Evolutionary conservation across 2,888 invertebrate genomes (phyloP).

Genomic region (Ornithoptera alexandrae): DNA sequence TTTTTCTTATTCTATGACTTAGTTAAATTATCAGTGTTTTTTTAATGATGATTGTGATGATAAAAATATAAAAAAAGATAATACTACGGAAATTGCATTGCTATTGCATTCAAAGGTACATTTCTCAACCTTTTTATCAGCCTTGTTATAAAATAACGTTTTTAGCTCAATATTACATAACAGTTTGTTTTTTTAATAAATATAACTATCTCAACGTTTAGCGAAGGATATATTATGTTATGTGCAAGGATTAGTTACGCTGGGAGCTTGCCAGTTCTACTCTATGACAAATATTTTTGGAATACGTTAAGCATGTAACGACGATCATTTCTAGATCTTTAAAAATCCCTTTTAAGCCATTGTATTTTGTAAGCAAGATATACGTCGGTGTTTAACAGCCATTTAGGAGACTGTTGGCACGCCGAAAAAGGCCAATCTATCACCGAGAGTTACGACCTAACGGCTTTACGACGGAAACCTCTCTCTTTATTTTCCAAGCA

Average conservation of each 20-base stretch:
- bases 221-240: too few species aligned
- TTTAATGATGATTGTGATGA: too few species aligned
- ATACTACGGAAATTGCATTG: too few species aligned
- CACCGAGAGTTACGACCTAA: conserved; percentile 63
- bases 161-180: neutral
- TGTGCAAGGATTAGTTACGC: neutral
- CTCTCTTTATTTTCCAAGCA: conserved; percentile 16
- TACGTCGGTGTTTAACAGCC: conserved; percentile 35
- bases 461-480: conserved; percentile 29
- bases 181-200: neutral
- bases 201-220: neutral
- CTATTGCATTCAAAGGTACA: too few species aligned
- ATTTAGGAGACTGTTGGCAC: conserved; percentile 67
- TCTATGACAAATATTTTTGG: neutral
- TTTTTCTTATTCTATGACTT: too few species aligned
- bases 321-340: neutral
- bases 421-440: conserved; percentile 72
- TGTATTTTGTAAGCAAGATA: conserved; percentile 16
- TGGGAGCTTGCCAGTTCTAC: neutral
- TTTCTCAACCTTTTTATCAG: neutral
- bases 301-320: neutral
- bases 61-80: too few species aligned
- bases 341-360: conserved; percentile 1
- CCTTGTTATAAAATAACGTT: neutral
- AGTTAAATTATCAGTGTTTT: too few species aligned